These are phyloP conservation scores for Megaptera novaeangliae DNA, from an alignment of 2,113 vertebrate species.

Conservation along the genomic window DNA sequence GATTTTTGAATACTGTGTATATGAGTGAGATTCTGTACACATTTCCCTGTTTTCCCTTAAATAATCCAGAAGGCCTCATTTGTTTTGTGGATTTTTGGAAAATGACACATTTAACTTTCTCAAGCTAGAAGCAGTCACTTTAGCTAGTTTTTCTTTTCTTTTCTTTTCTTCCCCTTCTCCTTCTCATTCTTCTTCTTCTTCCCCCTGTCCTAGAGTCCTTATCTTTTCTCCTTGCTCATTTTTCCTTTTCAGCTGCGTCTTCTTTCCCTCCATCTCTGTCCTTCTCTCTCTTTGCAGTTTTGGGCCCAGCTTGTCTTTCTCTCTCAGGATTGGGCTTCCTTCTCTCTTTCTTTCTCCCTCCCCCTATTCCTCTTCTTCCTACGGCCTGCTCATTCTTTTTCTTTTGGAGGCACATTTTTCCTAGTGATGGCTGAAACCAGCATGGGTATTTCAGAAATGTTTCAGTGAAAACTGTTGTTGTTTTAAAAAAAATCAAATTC, in stretches of 20 bases:
- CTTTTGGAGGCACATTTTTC: background rate
- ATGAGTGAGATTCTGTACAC: background rate
- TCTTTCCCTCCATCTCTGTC: background rate
- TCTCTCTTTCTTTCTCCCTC: background rate
- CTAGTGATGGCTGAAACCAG: background rate
- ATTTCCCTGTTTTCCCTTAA: background rate
- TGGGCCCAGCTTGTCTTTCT: background rate
- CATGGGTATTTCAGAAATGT: background rate
- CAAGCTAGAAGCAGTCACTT: background rate
- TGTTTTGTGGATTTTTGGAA: constrained; percentile 15
- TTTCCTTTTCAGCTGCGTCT: background rate
- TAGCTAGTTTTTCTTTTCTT: background rate
- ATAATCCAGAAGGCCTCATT: constrained; percentile 8
- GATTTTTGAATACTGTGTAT: background rate
- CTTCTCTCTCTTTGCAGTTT: background rate
- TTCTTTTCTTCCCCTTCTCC: background rate
- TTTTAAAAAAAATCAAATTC: background rate
- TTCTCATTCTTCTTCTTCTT: background rate
- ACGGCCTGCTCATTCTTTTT: background rate
- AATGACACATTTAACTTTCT: background rate
- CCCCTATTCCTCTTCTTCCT: background rate
- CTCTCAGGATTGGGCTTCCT: background rate
- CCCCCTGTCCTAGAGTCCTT: background rate
- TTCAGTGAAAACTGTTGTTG: constrained; percentile 46
- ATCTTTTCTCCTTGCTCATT: background rate